phyloP scores from a whole-genome alignment of 2,888 invertebrate genomes.

The Conistra vaccinii region DNA sequence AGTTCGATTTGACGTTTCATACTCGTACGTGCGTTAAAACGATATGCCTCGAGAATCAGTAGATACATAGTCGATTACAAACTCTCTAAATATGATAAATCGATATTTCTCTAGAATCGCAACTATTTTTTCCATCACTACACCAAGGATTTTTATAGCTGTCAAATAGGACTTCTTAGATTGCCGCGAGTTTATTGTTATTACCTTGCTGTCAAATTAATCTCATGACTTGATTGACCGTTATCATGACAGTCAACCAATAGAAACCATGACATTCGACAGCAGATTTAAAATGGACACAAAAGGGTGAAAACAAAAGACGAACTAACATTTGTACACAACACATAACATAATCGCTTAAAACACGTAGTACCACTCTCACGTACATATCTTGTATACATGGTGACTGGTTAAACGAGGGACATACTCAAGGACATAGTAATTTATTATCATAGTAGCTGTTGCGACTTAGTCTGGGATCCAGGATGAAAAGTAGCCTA shows the following conservation, averaged over 20 bases:
- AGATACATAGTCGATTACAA: too few species aligned
- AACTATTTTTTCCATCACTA: too few species aligned
- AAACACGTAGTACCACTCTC: constrained; percentile 24
- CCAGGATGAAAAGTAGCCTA: too few species aligned
- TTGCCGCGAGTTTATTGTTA: background rate
- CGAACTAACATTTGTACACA: constrained; percentile 7
- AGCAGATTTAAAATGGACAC: background rate
- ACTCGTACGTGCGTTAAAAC: too few species aligned
- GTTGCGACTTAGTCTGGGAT: too few species aligned
- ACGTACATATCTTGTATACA: constrained; percentile 42
- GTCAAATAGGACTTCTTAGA: too few species aligned
- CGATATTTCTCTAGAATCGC: too few species aligned
- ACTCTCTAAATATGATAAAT: too few species aligned
- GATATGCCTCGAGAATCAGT: too few species aligned
- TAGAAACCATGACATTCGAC: too few species aligned
- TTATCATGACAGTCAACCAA: background rate
- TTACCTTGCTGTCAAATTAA: background rate
- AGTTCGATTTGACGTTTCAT: too few species aligned
- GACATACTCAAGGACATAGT: background rate
- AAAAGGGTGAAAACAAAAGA: constrained; percentile 3
- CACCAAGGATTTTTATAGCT: too few species aligned
- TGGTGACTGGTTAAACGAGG: background rate
- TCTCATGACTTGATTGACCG: background rate
- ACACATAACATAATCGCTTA: constrained; percentile 15
- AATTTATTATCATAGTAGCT: background rate